Percentiles rank a stretch among this genome's conserved stretches.
Conservation (phyloP, 30 jellyfish, hydroid and myxozoan species). For the Rhopilema esculentum region DNA sequence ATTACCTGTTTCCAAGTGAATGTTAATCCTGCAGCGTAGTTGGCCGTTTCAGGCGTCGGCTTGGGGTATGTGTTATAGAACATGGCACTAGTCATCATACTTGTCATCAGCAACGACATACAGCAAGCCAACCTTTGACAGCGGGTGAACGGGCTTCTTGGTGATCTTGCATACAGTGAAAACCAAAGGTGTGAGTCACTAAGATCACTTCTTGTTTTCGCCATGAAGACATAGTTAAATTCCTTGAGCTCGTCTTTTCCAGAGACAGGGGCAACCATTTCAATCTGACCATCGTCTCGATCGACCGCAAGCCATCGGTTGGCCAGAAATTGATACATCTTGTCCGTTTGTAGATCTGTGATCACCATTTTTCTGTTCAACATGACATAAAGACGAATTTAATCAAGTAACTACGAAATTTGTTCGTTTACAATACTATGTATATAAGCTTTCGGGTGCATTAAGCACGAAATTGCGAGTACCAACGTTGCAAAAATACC, state of each 20-base stretch:
- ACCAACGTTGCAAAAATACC: too few species aligned
- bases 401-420: background rate
- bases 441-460: too few species aligned
- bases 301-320: conserved; percentile 98
- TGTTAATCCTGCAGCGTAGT: conserved; percentile 77
- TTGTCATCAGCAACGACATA: conserved; percentile 82
- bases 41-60: conserved; percentile 89
- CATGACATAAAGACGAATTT: background rate
- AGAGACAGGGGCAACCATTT: conserved; percentile 89
- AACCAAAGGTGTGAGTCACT: conserved; percentile 95
- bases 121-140: conserved; percentile 93
- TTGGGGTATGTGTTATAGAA: conserved; percentile 74
- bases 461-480: too few species aligned
- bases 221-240: conserved; percentile 87
- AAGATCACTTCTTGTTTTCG: conserved; percentile 87
- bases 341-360: conserved; percentile 88
- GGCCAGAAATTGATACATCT: conserved; percentile 76
- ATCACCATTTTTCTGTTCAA: conserved; percentile 83
- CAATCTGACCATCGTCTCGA: conserved; percentile 86
- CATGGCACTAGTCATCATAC: conserved; percentile 97
- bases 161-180: conserved; percentile 98
- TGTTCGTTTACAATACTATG: too few species aligned
- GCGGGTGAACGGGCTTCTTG: conserved; percentile 94
- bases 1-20: conserved; percentile 96
- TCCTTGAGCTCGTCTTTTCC: conserved; percentile 87